Percentiles rank a stretch among this genome's conserved stretches.
Conservation (phyloP, 23 tunicate species). For the Halocynthia aurantium region DNA sequence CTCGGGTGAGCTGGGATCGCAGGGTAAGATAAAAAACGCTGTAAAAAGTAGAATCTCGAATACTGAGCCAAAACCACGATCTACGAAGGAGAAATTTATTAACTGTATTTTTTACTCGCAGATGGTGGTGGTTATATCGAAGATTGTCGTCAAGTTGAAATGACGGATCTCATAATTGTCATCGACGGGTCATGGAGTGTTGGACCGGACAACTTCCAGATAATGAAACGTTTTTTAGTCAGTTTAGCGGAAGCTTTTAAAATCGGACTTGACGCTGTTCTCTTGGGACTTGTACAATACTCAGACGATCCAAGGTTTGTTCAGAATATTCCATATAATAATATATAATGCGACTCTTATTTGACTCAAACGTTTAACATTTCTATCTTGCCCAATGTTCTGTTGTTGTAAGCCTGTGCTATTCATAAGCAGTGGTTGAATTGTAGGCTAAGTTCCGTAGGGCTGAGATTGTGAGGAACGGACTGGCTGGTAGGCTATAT, state of each 20-base stretch:
- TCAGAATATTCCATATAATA: not conserved
- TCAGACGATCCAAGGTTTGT: conserved; percentile 88
- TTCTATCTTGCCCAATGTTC: too few relatives aligned
- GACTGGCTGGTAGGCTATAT: too few relatives aligned
- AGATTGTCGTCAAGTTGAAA: conserved; percentile 69
- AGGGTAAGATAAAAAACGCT: too few relatives aligned
- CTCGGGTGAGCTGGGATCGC: too few relatives aligned
- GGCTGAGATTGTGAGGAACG: too few relatives aligned
- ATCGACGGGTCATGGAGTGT: conserved; percentile 99
- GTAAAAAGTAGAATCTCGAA: too few relatives aligned
- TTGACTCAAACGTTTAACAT: too few relatives aligned
- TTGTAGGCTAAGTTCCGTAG: too few relatives aligned
- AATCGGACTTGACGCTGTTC: conserved; percentile 54
- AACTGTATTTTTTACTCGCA: not conserved
- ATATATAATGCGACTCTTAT: not conserved
- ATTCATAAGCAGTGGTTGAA: conserved; percentile 4
- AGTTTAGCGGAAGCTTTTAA: conserved; percentile 80
- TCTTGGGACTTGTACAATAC: conserved; percentile 88
- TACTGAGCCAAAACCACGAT: not conserved
- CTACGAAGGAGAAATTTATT: not conserved
- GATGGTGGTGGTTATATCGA: conserved; percentile 26
- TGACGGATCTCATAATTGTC: conserved; percentile 84
- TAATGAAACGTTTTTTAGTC: conserved; percentile 68
- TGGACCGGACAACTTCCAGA: conserved; percentile 68
- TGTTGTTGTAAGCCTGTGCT: not conserved